Evolutionary conservation across 1,140 invertebrate species (phyloP).

Genomic region (Oedothorax gibbosus): DNA sequence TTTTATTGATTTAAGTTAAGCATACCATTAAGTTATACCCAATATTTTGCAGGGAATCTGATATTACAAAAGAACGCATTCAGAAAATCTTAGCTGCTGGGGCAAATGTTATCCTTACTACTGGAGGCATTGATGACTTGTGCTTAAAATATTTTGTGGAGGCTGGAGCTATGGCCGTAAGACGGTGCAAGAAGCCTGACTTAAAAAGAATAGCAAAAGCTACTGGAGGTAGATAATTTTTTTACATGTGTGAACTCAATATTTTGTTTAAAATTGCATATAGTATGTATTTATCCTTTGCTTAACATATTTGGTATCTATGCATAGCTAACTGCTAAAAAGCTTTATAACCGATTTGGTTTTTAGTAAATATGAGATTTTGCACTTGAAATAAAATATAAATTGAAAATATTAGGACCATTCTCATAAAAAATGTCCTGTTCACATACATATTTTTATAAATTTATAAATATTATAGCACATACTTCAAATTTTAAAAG

Average conservation of each 20-base stretch:
- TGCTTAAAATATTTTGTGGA: constrained; percentile 99
- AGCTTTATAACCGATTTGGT: no score
- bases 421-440: no score
- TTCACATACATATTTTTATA: no score
- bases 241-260: no score
- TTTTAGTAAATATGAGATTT: no score
- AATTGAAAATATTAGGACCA: no score
- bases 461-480: no score
- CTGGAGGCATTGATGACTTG: constrained; percentile 98
- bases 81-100: constrained; percentile 94
- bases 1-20: background rate
- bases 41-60: constrained; percentile 79
- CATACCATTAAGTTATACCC: background rate
- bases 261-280: background rate
- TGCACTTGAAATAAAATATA: no score
- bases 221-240: constrained; percentile 78
- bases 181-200: constrained; percentile 95
- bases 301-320: no score
- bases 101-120: constrained; percentile 94
- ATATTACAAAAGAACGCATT: constrained; percentile 98
- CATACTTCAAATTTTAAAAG: no score
- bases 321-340: no score
- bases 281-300: no score
- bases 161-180: constrained; percentile 95
- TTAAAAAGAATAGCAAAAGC: constrained; percentile 97